Conservation (phyloP, 1,140 invertebrate species). For the Diorhabda carinulata region DNA sequence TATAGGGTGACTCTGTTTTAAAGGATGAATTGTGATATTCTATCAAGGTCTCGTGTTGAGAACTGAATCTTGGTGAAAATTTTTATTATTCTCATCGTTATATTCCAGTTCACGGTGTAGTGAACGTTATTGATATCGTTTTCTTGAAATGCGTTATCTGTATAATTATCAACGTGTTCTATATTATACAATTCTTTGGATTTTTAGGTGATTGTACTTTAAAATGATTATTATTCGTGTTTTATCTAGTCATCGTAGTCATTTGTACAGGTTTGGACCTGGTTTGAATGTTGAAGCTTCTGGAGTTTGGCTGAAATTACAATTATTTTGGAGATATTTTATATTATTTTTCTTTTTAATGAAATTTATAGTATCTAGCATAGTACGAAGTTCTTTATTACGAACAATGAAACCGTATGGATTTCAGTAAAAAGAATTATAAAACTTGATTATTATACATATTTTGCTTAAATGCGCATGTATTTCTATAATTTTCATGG, state of each 20-base stretch:
- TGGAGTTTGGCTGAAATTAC: not conserved
- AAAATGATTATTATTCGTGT: not conserved
- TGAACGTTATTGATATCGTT: too few species aligned
- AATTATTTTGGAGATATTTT: constrained; percentile 1
- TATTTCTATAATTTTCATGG: not conserved
- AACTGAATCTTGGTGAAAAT: not conserved
- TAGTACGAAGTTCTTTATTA: not conserved
- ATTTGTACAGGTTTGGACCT: not conserved
- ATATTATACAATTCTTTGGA: not conserved
- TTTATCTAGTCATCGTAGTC: not conserved
- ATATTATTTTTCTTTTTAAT: not conserved
- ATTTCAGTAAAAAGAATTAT: not conserved
- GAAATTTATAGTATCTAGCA: not conserved
- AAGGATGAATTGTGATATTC: not conserved
- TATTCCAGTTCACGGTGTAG: too few species aligned
- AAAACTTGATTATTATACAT: not conserved
- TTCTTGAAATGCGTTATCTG: not conserved
- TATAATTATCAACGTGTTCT: not conserved
- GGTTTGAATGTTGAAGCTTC: not conserved
- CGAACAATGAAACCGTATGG: not conserved
- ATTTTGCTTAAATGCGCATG: not conserved
- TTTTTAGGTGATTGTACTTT: not conserved
- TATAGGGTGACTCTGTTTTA: not conserved
- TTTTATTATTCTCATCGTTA: not conserved
- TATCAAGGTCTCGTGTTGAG: not conserved